phyloP scores from a whole-genome alignment of 2,888 invertebrate genomes.

The Platerodrilus igneus region DNA sequence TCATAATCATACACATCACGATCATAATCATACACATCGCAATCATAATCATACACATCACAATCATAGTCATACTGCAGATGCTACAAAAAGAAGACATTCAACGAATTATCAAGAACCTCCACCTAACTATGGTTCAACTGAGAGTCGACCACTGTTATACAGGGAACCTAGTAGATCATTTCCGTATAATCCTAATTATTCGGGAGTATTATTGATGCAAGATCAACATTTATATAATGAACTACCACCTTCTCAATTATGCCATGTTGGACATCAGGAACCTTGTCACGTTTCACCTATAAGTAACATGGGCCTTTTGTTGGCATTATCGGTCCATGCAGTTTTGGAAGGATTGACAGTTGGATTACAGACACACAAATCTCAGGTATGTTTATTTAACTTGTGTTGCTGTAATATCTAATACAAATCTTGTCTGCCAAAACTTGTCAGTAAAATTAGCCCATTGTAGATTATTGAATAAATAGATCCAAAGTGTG shows the following conservation, averaged over 20 bases:
- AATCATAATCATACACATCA: slow-evolving; percentile 32
- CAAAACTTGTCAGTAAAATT: too few relatives aligned
- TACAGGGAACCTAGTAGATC: slow-evolving; percentile 16
- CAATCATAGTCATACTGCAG: slow-evolving; percentile 8
- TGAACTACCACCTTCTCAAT: slow-evolving; percentile 38
- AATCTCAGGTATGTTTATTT: slow-evolving; percentile 53
- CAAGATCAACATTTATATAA: too few relatives aligned
- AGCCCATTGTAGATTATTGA: too few relatives aligned
- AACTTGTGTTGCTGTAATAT: not conserved
- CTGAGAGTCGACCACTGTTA: slow-evolving; percentile 11
- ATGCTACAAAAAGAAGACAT: slow-evolving; percentile 17
- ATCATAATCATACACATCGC: slow-evolving; percentile 9
- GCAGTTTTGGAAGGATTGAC: slow-evolving; percentile 77
- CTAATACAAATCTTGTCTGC: not conserved
- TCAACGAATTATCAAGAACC: slow-evolving; percentile 9
- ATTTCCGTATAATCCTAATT: slow-evolving; percentile 31
- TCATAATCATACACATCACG: slow-evolving; percentile 8
- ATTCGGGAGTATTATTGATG: too few relatives aligned
- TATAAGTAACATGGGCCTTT: slow-evolving; percentile 61
- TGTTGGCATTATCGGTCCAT: slow-evolving; percentile 72
- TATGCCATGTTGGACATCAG: slow-evolving; percentile 64
- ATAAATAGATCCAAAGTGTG: too few relatives aligned
- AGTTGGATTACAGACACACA: slow-evolving; percentile 67
- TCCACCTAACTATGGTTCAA: slow-evolving; percentile 14
- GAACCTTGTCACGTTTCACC: slow-evolving; percentile 59